A percentile compares a stretch with the other conserved stretches of the same genome.
phyloP scores from a whole-genome alignment of 2,797 vertebrate genomes.

The Poecile montanus region DNA sequence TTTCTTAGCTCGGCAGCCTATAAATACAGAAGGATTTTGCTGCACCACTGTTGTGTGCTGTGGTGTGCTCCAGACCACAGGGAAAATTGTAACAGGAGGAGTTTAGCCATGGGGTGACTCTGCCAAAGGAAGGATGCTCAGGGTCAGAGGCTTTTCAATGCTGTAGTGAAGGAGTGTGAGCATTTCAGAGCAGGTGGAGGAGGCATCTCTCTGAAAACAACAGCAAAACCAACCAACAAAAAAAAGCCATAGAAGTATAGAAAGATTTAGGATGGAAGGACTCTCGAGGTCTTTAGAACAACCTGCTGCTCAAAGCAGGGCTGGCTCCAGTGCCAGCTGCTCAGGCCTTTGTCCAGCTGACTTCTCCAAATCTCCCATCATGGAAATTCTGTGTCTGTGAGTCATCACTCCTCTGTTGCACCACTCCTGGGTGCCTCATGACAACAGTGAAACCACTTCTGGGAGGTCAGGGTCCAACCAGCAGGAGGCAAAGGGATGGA shows the following conservation, averaged over 20 bases:
- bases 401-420: not conserved
- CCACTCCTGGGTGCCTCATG: not conserved
- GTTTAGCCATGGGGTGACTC: not conserved
- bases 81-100: not conserved
- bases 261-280: not conserved
- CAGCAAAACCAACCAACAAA: not conserved
- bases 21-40: not conserved
- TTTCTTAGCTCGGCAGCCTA: not conserved
- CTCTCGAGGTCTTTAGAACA: not conserved
- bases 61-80: conserved; percentile 22
- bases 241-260: not conserved
- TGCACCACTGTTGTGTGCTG: not conserved
- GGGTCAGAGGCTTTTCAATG: not conserved
- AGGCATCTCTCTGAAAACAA: not conserved
- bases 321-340: not conserved
- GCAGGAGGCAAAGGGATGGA: not conserved
- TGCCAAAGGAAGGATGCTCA: conserved; percentile 15
- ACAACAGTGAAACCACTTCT: not conserved
- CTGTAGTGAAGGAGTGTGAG: not conserved
- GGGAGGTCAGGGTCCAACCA: not conserved
- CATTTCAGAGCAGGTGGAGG: not conserved
- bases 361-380: not conserved
- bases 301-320: not conserved
- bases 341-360: not conserved
- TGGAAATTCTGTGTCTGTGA: not conserved